phyloP scores from a whole-genome alignment of 2,888 invertebrate species.

The Synergus umbraculus region DNA sequence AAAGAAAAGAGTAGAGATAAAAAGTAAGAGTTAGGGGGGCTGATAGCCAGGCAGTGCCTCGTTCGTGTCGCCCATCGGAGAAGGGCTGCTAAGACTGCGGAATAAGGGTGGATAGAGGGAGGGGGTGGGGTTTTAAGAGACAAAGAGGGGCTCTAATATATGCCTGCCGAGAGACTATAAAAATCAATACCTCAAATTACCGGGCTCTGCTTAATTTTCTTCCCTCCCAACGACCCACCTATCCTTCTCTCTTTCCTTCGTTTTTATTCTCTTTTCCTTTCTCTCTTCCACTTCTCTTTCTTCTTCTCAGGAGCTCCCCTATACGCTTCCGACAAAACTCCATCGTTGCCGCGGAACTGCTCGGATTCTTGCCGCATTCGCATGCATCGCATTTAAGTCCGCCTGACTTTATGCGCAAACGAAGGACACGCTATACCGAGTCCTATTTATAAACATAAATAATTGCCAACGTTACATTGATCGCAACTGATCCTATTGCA shows the following conservation, averaged over 20 bases:
- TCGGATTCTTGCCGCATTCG: slow-evolving; percentile 60
- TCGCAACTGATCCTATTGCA: slow-evolving; percentile 1
- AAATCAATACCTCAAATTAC: slow-evolving; percentile 78
- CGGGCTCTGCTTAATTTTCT: slow-evolving; percentile 78
- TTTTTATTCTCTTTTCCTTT: slow-evolving; percentile 14
- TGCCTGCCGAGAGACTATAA: slow-evolving; percentile 77
- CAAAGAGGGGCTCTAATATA: slow-evolving; percentile 74
- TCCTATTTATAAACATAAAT: slow-evolving; percentile 39
- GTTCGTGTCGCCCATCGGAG: slow-evolving; percentile 71
- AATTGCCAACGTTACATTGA: slow-evolving; percentile 29
- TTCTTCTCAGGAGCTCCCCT: slow-evolving; percentile 45
- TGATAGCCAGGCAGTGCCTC: slow-evolving; percentile 73
- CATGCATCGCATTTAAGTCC: slow-evolving; percentile 54
- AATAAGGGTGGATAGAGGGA: slow-evolving; percentile 54
- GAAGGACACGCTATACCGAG: slow-evolving; percentile 35
- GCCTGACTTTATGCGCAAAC: slow-evolving; percentile 20
- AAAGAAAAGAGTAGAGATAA: slow-evolving; percentile 47
- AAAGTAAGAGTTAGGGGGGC: slow-evolving; percentile 58
- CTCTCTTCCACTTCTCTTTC: slow-evolving; percentile 48
- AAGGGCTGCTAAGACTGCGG: slow-evolving; percentile 61
- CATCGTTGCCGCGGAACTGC: slow-evolving; percentile 30
- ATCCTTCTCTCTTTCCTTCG: slow-evolving; percentile 40
- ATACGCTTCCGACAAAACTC: slow-evolving; percentile 27
- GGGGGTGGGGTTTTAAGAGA: slow-evolving; percentile 57
- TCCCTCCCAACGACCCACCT: slow-evolving; percentile 62